Evolutionary conservation across 2,888 invertebrate species (phyloP).

Genomic region (Troides helena): DNA sequence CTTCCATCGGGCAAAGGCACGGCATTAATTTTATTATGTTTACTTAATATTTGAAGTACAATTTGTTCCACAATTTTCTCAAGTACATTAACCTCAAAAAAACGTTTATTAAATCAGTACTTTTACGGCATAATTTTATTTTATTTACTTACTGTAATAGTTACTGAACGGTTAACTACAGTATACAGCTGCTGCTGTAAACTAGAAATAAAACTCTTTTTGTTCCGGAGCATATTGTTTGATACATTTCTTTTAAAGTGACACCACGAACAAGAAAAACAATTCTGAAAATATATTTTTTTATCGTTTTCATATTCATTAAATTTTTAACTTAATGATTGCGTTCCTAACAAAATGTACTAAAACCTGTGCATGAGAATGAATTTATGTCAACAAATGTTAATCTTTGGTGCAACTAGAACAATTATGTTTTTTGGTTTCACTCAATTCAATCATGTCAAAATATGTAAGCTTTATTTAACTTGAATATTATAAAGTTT

Average conservation of each 20-base stretch:
- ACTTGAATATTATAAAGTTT: constrained; percentile 41
- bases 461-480: constrained; percentile 67
- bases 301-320: too few species aligned
- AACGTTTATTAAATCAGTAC: too few species aligned
- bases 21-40: constrained; percentile 49
- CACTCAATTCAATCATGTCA: constrained; percentile 58
- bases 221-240: too few species aligned
- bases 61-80: constrained; percentile 20
- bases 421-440: constrained; percentile 80
- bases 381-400: constrained; percentile 74
- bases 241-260: too few species aligned
- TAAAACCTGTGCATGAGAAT: constrained; percentile 57
- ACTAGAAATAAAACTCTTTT: too few species aligned
- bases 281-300: too few species aligned
- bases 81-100: not conserved
- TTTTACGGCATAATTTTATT: too few species aligned
- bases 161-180: too few species aligned
- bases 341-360: not conserved
- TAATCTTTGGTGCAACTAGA: constrained; percentile 78
- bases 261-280: too few species aligned
- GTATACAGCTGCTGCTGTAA: too few species aligned
- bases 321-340: too few species aligned
- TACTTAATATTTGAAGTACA: constrained; percentile 33
- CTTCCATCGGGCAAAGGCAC: constrained; percentile 52
- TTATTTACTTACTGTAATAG: too few species aligned